Conservation (phyloP, 1,140 invertebrate species). For the Tetranychus cinnabarinus region DNA sequence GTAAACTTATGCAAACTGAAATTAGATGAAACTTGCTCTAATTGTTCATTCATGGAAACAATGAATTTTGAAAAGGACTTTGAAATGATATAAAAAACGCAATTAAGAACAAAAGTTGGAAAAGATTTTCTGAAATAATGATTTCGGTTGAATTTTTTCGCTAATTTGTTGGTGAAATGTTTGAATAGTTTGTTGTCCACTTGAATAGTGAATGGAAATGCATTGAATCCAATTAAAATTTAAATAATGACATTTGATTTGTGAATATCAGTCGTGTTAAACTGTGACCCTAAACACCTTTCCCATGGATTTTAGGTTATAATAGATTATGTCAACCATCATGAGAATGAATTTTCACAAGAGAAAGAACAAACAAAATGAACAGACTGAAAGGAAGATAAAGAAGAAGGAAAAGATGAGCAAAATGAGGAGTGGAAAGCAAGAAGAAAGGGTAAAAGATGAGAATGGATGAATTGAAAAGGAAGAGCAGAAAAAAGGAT, state of each 20-base stretch:
- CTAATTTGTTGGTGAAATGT: too few relatives aligned
- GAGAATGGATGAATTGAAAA: neutral
- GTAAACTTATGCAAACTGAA: too few relatives aligned
- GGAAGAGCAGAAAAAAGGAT: neutral
- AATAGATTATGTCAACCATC: conserved; percentile 82
- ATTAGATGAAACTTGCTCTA: too few relatives aligned
- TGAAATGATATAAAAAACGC: too few relatives aligned
- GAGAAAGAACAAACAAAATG: neutral
- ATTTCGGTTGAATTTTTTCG: too few relatives aligned
- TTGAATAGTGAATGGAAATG: too few relatives aligned
- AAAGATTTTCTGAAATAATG: too few relatives aligned
- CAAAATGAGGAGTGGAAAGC: neutral
- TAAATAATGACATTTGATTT: neutral
- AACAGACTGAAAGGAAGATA: neutral
- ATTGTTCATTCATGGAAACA: too few relatives aligned
- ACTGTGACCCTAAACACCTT: conserved; percentile 59
- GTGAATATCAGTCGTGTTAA: conserved; percentile 18
- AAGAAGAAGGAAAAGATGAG: neutral
- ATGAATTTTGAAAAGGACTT: too few relatives aligned
- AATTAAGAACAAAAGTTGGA: too few relatives aligned
- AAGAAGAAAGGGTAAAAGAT: neutral
- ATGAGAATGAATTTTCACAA: conserved; percentile 22
- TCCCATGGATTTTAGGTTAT: conserved; percentile 75
- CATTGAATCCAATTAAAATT: too few relatives aligned
- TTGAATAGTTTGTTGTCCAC: too few relatives aligned